A percentile compares a stretch with the other conserved stretches of the same genome.
Conservation (phyloP, 1,140 invertebrate genomes). For the Berghia stephanieae region DNA sequence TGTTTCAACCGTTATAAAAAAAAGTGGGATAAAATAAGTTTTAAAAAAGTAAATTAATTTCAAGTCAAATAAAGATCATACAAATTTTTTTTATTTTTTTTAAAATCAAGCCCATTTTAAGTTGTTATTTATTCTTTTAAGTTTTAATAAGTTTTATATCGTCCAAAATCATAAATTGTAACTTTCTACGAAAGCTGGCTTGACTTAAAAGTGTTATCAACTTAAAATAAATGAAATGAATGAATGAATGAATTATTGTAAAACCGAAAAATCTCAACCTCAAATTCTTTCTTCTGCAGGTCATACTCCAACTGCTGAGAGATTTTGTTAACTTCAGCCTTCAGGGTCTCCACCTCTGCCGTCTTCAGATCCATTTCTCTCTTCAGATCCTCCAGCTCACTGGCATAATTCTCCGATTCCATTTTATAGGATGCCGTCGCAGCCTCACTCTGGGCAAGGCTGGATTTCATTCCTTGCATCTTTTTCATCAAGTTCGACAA, state of each 20-base stretch:
- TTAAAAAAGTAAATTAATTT: too few species aligned
- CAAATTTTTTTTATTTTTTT: too few species aligned
- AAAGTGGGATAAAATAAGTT: too few species aligned
- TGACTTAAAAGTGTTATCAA: too few species aligned
- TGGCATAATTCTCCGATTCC: slow-evolving; percentile 19
- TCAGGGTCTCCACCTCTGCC: neutral
- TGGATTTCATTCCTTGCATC: slow-evolving; percentile 23
- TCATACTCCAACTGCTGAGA: neutral
- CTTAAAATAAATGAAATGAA: neutral
- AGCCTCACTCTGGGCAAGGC: neutral
- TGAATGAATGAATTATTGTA: neutral
- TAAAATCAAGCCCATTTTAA: too few species aligned
- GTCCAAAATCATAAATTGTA: too few species aligned
- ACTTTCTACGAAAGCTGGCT: too few species aligned
- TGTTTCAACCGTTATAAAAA: too few species aligned
- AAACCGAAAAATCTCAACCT: neutral
- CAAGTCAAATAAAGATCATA: too few species aligned
- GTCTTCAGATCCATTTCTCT: slow-evolving; percentile 4
- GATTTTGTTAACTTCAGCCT: neutral
- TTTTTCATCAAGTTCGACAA: slow-evolving; percentile 24
- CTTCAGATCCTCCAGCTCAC: slow-evolving; percentile 13
- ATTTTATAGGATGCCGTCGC: neutral
- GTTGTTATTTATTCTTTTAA: too few species aligned
- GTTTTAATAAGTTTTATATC: too few species aligned
- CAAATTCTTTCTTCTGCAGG: slow-evolving; percentile 16